phyloP scores from a whole-genome alignment of 1,140 invertebrate genomes.

The Magallana angulata region DNA sequence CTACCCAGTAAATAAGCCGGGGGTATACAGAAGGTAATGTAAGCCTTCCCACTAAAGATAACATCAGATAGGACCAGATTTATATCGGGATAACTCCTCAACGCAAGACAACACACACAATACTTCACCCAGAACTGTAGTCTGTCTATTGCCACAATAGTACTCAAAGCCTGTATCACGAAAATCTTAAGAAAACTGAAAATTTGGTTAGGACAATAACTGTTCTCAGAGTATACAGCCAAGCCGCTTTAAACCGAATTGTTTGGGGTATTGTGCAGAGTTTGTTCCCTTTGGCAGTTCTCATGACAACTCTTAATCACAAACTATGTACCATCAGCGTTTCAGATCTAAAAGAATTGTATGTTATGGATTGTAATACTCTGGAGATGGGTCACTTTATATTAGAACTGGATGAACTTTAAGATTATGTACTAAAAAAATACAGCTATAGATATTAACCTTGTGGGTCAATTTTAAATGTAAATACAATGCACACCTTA shows the following conservation, averaged over 20 bases:
- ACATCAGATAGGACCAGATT: slow-evolving; percentile 6
- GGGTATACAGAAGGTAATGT: neutral
- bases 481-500: no score
- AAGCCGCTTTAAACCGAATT: neutral
- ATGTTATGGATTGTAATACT: no score
- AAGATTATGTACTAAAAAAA: no score
- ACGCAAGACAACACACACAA: neutral
- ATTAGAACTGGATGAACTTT: no score
- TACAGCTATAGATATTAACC: no score
- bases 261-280: neutral
- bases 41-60: slow-evolving; percentile 3
- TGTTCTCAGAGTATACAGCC: neutral
- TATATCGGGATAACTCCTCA: slow-evolving; percentile 9
- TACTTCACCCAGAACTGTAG: neutral
- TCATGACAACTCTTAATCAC: neutral
- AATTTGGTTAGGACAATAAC: neutral
- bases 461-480: no score
- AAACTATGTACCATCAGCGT: no score
- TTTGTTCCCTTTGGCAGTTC: neutral
- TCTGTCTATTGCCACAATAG: neutral
- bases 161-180: neutral
- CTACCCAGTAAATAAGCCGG: neutral
- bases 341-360: no score
- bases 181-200: slow-evolving; percentile 24
- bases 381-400: no score